Evolutionary conservation across 1,140 invertebrate species (phyloP), one percentile per base, ranked within the genome.

Genomic region (Meloidogyne hapla): DNA sequence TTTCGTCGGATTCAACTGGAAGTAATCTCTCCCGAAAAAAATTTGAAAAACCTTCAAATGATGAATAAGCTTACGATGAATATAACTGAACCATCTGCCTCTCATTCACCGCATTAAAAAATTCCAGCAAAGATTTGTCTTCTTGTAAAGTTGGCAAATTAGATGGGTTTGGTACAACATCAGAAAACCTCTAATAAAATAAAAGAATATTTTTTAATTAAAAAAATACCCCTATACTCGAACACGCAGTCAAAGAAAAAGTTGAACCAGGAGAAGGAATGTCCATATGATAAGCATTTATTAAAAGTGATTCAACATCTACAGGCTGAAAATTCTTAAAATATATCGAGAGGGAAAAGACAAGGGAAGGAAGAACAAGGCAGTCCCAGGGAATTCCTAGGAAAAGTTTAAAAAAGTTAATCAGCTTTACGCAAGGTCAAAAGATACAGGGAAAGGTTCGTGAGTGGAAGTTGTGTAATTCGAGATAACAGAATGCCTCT

Each of bases 41-140:
- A 5, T 33, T 33, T 33, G 28, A 26, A n/a, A 38, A 64, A 42
- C 12, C 28, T 40, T 18, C 2, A 10, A 75, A 15, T 38, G 67
- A 21, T 21, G 3, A 38, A n/a, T 21, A 33, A 69, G 28, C 42
- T 33, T 45, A 81, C 80, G 82, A 81, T n/a, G 79, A 78, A 67
- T 82, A 84, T 28, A 85, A 56, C 13, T 78, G 69, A 40, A 84
- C 73, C 83, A 86, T 84, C 26, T 85, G 80, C 42, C 68, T 70
- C 56, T 84, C 83, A 56, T 75, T 74, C 13, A 85, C 68, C 12
- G 83, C 83, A 74, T 84, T 84, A 63, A 83, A 84, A 75, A 84
- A 84, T 64, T 84, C 83, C 15, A 85, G 69, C 69, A 84, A 74
- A 75, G 65, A 85, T 56, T 82, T 83, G 61, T 84, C 83, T 15